These are phyloP conservation scores for Ceriagrion tenellum DNA, from an alignment of 2,888 invertebrate species.

Conservation along the genomic window DNA sequence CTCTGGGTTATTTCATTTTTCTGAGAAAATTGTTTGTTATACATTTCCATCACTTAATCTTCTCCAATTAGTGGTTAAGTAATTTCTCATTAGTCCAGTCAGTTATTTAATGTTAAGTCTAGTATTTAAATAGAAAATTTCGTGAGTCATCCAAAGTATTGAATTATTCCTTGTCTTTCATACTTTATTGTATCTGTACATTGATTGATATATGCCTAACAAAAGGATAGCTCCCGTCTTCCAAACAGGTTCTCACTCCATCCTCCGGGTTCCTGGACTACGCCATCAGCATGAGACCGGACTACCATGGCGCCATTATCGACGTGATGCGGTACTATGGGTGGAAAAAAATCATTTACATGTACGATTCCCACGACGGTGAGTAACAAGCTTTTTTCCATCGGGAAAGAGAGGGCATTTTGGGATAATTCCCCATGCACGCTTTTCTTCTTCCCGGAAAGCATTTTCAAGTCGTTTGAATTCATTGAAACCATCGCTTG, in stretches of 20 bases:
- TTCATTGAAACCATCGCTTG: background rate
- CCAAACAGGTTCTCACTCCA: constrained; percentile 87
- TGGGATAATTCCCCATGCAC: background rate
- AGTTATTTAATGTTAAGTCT: too few species aligned
- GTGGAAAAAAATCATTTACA: constrained; percentile 93
- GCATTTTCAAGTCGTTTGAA: background rate
- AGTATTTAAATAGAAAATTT: too few species aligned
- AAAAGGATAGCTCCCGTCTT: constrained; percentile 49
- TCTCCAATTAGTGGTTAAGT: too few species aligned
- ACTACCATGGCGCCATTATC: constrained; percentile 96
- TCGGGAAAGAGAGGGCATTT: constrained; percentile 74
- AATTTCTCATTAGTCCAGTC: too few species aligned
- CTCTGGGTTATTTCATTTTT: too few species aligned
- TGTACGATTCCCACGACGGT: constrained; percentile 96
- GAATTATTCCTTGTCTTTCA: too few species aligned
- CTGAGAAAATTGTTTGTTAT: too few species aligned
- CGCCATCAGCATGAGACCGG: constrained; percentile 96
- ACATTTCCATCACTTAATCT: too few species aligned
- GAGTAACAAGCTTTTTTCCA: constrained; percentile 78
- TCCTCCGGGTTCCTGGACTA: constrained; percentile 94
- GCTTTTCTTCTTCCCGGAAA: background rate
- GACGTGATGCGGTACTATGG: constrained; percentile 96
- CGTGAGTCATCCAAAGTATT: too few species aligned
- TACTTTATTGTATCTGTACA: too few species aligned
- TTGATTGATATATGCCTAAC: constrained; percentile 13